phyloP scores from a whole-genome alignment of 2,888 invertebrate species.

The Vanessa cardui region DNA sequence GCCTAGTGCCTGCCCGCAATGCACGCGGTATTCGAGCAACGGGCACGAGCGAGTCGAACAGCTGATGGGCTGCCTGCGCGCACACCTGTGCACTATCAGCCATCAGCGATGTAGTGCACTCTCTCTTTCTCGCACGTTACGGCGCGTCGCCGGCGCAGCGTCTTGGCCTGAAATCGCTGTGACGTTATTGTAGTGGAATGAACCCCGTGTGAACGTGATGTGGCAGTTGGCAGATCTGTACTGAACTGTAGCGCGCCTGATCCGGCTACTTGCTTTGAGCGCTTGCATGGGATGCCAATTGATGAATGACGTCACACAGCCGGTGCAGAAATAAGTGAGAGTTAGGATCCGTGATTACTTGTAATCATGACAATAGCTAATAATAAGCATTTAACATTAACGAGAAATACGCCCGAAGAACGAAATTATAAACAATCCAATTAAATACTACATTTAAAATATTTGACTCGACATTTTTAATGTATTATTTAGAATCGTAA shows the following conservation, averaged over 20 bases:
- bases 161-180: constrained; percentile 58
- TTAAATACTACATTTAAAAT: no score
- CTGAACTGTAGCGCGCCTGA: constrained; percentile 20
- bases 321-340: constrained; percentile 6
- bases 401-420: no score
- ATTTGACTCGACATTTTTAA: background rate
- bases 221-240: constrained; percentile 28
- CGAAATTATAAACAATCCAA: no score
- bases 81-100: constrained; percentile 69
- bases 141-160: constrained; percentile 53
- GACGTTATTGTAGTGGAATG: constrained; percentile 55
- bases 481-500: background rate
- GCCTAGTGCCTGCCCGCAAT: constrained; percentile 29
- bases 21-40: constrained; percentile 51
- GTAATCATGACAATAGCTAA: background rate
- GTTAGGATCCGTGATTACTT: background rate
- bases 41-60: constrained; percentile 67
- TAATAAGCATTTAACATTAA: no score
- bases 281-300: constrained; percentile 22
- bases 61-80: constrained; percentile 63
- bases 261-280: constrained; percentile 30
- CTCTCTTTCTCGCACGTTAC: constrained; percentile 67
- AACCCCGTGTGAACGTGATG: constrained; percentile 52
- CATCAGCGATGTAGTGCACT: constrained; percentile 48
- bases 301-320: constrained; percentile 22